Evolutionary conservation across 2,888 invertebrate species (phyloP).

Genomic region (Eledone cirrhosa): DNA sequence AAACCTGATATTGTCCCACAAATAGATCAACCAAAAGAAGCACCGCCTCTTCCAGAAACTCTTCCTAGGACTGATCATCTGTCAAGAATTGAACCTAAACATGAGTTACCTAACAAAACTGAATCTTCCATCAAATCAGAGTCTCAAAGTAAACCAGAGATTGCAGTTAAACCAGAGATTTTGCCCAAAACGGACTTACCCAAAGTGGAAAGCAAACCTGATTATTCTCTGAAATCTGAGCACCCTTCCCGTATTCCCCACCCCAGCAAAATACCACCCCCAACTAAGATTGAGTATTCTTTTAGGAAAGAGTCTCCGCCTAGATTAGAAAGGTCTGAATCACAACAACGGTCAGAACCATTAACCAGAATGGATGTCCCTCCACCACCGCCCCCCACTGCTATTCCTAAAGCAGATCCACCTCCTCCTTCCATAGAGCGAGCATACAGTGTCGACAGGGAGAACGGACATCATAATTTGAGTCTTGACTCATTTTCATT

Average conservation of each 20-base stretch:
- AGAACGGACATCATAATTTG: slow-evolving; percentile 19
- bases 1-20: slow-evolving; percentile 18
- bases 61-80: slow-evolving; percentile 20
- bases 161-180: slow-evolving; percentile 2
- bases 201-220: not conserved
- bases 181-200: not conserved
- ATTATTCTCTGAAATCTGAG: slow-evolving; percentile 21
- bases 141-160: slow-evolving; percentile 1
- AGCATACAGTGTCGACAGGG: slow-evolving; percentile 14
- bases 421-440: not conserved
- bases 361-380: slow-evolving; percentile 22
- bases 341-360: not conserved
- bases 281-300: not conserved
- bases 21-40: slow-evolving; percentile 21
- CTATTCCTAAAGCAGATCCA: slow-evolving; percentile 24
- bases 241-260: slow-evolving; percentile 8
- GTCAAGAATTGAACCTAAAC: slow-evolving; percentile 9
- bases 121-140: slow-evolving; percentile 11
- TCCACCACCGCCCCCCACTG: slow-evolving; percentile 22
- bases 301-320: slow-evolving; percentile 25
- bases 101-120: not conserved
- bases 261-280: slow-evolving; percentile 21
- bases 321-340: slow-evolving; percentile 20
- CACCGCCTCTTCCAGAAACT: slow-evolving; percentile 12
- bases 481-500: slow-evolving; percentile 8